These are phyloP conservation scores for Regulus satrapa DNA, from an alignment of 2,113 vertebrate genomes.

Conservation along the genomic window DNA sequence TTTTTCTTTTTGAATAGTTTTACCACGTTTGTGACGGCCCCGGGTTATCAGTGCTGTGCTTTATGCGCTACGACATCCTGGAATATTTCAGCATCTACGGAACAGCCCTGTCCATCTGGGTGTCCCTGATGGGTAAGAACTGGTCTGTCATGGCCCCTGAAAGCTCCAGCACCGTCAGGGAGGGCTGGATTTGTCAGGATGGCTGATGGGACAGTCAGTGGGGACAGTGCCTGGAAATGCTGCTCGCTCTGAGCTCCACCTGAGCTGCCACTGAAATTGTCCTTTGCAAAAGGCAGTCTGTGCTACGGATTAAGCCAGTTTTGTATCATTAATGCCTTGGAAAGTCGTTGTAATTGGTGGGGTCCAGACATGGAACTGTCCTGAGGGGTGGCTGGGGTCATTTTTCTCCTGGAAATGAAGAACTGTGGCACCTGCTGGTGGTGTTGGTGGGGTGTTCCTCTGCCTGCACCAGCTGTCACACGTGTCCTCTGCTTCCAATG, in stretches of 20 bases:
- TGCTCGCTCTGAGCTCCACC: not conserved
- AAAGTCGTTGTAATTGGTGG: fast-evolving
- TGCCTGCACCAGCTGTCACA: not conserved
- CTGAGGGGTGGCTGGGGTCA: not conserved
- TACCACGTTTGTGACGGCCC: slow-evolving; percentile 87
- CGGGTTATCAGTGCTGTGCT: slow-evolving; percentile 86
- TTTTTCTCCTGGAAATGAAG: not conserved
- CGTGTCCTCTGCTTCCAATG: not conserved
- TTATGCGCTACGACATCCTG: slow-evolving; percentile 89
- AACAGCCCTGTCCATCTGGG: slow-evolving; percentile 95
- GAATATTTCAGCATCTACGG: slow-evolving; percentile 94
- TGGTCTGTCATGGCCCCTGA: fast-evolving
- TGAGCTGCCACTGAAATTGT: not conserved
- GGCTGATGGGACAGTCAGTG: not conserved
- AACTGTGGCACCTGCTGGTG: not conserved
- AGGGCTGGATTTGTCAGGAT: not conserved
- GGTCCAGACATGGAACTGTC: not conserved
- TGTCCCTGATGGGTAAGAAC: slow-evolving; percentile 88
- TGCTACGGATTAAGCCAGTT: not conserved
- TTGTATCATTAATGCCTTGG: not conserved
- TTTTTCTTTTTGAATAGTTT: slow-evolving; percentile 3
- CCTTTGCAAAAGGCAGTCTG: not conserved
- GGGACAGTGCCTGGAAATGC: not conserved
- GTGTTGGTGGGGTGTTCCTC: not conserved
- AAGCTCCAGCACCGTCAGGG: fast-evolving